Conservation (phyloP, 2,888 invertebrate species). For the Lathronympha strigana region DNA sequence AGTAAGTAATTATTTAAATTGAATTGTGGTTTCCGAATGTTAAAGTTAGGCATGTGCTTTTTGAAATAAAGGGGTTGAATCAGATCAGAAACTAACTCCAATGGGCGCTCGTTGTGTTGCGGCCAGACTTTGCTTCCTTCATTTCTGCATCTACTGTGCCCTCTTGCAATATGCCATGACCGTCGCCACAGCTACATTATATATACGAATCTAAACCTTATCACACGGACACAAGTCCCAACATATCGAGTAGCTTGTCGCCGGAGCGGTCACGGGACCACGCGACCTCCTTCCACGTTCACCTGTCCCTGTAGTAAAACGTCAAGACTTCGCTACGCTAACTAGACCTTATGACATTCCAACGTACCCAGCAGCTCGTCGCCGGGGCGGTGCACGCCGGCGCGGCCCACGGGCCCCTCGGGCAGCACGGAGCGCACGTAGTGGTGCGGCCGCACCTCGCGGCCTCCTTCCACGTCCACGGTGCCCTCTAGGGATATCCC, state of each 20-base stretch:
- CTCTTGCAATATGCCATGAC: too few relatives aligned
- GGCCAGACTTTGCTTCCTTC: too few relatives aligned
- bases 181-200: too few relatives aligned
- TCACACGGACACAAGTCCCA: not conserved
- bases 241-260: conserved; percentile 92
- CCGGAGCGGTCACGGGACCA: conserved; percentile 95
- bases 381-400: conserved; percentile 94
- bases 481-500: conserved; percentile 99
- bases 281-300: conserved; percentile 98
- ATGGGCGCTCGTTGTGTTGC: too few relatives aligned
- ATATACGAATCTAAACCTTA: not conserved
- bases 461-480: conserved; percentile 98
- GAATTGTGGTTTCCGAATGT: too few relatives aligned
- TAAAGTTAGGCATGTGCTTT: too few relatives aligned
- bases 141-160: too few relatives aligned
- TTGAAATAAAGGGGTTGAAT: too few relatives aligned
- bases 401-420: conserved; percentile 98
- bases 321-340: conserved; percentile 91
- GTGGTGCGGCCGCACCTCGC: conserved; percentile 99
- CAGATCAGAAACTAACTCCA: too few relatives aligned
- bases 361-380: conserved; percentile 92
- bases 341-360: too few relatives aligned
- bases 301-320: conserved; percentile 99
- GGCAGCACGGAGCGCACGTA: conserved; percentile 98
- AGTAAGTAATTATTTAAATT: too few relatives aligned